These are phyloP conservation scores for Pituophis catenifer DNA, from an alignment of 2,113 vertebrate genomes.

Conservation along the genomic window DNA sequence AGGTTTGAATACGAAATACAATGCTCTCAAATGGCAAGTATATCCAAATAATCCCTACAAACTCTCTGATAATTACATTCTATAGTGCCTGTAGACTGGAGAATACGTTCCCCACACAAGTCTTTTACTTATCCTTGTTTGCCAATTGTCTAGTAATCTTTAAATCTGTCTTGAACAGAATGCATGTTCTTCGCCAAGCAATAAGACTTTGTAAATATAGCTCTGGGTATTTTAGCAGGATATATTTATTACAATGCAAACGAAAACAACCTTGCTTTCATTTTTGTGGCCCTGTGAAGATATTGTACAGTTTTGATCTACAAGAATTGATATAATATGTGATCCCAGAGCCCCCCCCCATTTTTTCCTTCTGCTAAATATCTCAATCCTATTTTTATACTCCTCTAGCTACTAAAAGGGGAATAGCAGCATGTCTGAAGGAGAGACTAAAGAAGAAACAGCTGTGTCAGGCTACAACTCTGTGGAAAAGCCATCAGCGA, in stretches of 20 bases:
- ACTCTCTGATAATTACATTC: constrained; percentile 10
- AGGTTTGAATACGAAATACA: constrained; percentile 47
- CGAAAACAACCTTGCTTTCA: not conserved
- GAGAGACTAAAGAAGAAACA: not conserved
- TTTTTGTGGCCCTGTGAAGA: not conserved
- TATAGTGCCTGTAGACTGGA: not conserved
- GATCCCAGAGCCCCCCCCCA: not conserved
- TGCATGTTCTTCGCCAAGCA: not conserved
- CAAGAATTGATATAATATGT: not conserved
- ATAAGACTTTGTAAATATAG: not conserved
- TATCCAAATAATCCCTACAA: constrained; percentile 28
- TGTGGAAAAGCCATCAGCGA: not conserved
- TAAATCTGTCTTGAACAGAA: not conserved
- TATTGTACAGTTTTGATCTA: not conserved
- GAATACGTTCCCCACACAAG: not conserved
- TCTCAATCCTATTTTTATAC: not conserved
- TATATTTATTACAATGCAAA: constrained; percentile 1
- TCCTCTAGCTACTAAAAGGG: not conserved
- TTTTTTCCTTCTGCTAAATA: not conserved
- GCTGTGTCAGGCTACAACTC: not conserved
- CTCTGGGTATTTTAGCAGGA: not conserved
- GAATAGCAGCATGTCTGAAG: not conserved
- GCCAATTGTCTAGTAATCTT: constrained; percentile 14
- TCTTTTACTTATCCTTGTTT: not conserved
- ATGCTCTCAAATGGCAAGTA: constrained; percentile 26